Evolutionary conservation across 2,113 vertebrate genomes (phyloP), one percentile per base, ranked within the genome.

Genomic region (Apistogramma diplotaenia): DNA sequence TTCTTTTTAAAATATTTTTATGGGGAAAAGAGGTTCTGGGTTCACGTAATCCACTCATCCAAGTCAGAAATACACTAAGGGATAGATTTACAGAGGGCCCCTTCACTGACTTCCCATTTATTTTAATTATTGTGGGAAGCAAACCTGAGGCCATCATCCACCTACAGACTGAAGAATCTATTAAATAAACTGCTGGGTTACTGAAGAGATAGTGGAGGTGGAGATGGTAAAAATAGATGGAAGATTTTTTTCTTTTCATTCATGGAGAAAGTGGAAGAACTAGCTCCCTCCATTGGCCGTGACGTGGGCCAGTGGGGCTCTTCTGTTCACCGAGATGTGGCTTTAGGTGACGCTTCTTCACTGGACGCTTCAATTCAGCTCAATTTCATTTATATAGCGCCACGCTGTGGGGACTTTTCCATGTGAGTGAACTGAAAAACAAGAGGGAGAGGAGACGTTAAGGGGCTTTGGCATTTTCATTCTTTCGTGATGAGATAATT

Each of bases 291-390:
- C 84, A 92, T 76, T 87, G 85, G 56, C 78, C 73, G 35, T 57
- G 85, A 85, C 79, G 51, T 13, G 29, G 72, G 80, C 78, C 82
- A 76, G 55, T 55, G 74, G 65, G 83, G 83, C 59, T 84, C 12
- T 80, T 84, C 79, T 85, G 83, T 82, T 91, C 85, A 82, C 76
- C 80, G 78, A 84, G 83, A 89, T 87, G 65, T 81, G 62, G 85
- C 62, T 81, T 81, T 53, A 81, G 40, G 80, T 79, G 40, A 62
- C 27, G 53, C 61, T 67, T 37, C 59, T 23, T 43, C 76, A 29
- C 19, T 58, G 67, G 57, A 87, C 55, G 85, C 86, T 35, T 35
- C 33, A 35, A 35, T 35, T 33, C 33, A 33, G 2, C 8, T 35
- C 8, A 35, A 35, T 35, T 35, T 35, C 9, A 35, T 35, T 35